Percentiles rank a stretch among this genome's conserved stretches.
These are phyloP conservation scores for Brachionus asplanchnoidis DNA, from an alignment of 1,140 invertebrate species.

Conservation along the genomic window DNA sequence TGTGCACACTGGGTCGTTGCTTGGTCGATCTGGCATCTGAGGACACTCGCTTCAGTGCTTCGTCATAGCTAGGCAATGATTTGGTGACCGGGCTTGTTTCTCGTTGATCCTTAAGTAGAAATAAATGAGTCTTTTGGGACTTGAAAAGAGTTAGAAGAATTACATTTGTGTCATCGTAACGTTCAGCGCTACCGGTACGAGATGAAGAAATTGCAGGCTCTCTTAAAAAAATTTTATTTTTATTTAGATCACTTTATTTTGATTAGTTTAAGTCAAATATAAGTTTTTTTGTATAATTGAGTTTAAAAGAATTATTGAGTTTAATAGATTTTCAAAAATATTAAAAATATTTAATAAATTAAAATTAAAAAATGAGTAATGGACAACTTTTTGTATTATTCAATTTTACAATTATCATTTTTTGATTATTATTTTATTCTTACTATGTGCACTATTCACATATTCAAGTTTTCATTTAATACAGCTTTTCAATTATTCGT, in stretches of 20 bases:
- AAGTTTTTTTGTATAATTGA: no score
- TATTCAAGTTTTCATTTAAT: no score
- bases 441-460: no score
- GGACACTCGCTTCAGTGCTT: background rate
- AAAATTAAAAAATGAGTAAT: no score
- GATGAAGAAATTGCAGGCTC: background rate
- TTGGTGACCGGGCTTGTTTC: slow-evolving; percentile 17
- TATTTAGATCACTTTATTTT: background rate
- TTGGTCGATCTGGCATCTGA: background rate
- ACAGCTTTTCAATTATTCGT: no score
- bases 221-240: background rate
- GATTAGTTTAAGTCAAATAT: background rate
- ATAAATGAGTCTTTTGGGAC: background rate
- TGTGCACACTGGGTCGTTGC: background rate
- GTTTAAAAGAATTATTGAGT: no score
- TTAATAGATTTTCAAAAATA: no score
- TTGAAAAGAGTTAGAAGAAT: background rate
- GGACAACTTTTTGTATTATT: no score
- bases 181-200: background rate
- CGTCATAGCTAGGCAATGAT: slow-evolving; percentile 13
- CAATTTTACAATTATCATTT: no score
- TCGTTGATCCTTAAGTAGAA: background rate
- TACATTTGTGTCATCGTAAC: slow-evolving; percentile 11
- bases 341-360: no score
- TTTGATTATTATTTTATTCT: no score